Base-by-base conservation (phyloP, 2,797 vertebrate genomes). In the Nothura maculosa region DNA sequence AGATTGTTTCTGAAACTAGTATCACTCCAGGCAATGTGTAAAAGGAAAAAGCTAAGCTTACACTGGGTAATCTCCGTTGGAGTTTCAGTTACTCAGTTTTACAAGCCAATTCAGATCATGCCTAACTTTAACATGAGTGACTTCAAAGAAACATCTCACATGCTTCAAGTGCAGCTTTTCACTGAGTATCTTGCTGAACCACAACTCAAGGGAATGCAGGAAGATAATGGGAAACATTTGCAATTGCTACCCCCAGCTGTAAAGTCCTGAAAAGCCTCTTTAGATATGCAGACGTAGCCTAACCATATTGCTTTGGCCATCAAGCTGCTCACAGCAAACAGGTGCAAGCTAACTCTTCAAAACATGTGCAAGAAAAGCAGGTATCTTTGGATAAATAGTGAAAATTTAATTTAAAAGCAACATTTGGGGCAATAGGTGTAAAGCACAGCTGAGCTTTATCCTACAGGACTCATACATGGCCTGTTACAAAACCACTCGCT, bases 121-220 rank as follows among this genome's bases (percentile, higher is more conserved):
- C 47, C 67, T 67, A 81, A 79, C 38, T 87, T 85, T 6, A 34
- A 77, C 52, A 76, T 1, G 0, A 81, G 25, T 15, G 73, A 81
- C 74, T 80, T 88, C 92, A 93, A 84, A 91, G 85, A 74, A 84
- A 68, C 72, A 80, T 25, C 67, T 81, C 81, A 9, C 12, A 32
- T 0, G 6, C 28, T 43, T 74, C 36, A 58, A 57, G 40, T 38
- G 79, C 81, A 70, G 48, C 68, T 90, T 61, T 85, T 32, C 85
- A 54, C 52, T 48, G 36, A 52, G 30, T 70, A 36, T 50, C 80
- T 45, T 25, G 70, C 52, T 90, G 90, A 91, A 92, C 86, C 74
- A 52, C 87, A 77, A 7, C 28, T 66, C 6, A 11, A 55, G 67
- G 50, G 87, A 36, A 36, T 19, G 55, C 66, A 79, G 28, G 22